Conservation (phyloP, 2,888 invertebrate species). For the Eurytoma adleriae region DNA sequence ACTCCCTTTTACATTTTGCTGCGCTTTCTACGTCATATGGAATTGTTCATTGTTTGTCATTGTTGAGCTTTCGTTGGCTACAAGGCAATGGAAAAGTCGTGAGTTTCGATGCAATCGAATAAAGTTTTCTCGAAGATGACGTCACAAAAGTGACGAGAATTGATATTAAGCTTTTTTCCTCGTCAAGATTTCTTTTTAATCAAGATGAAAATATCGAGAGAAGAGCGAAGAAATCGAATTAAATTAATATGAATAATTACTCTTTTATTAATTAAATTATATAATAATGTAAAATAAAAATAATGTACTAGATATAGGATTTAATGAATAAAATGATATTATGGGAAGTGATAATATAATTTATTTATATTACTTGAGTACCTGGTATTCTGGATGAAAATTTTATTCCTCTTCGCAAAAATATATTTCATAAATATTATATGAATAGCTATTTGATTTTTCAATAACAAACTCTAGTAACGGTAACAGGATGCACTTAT, state of each 20-base stretch:
- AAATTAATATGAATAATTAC: no score
- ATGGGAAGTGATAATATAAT: not conserved
- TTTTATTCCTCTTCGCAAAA: slow-evolving; percentile 9
- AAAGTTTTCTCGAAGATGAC: slow-evolving; percentile 36
- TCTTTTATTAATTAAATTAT: not conserved
- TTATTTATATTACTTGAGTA: slow-evolving; percentile 10
- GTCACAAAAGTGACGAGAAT: not conserved
- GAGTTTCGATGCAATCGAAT: slow-evolving; percentile 34
- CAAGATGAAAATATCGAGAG: no score
- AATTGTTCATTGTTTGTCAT: slow-evolving; percentile 33
- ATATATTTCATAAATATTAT: not conserved
- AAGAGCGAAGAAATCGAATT: no score
- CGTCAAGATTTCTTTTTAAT: no score
- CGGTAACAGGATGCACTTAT: slow-evolving; percentile 66
- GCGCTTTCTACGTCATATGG: slow-evolving; percentile 35
- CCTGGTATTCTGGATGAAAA: slow-evolving; percentile 6
- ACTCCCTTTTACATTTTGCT: slow-evolving; percentile 38
- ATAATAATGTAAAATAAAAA: not conserved
- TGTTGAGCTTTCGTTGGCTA: slow-evolving; percentile 40
- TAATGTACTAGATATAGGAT: not conserved
- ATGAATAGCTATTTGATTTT: slow-evolving; percentile 12
- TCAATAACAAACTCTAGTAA: slow-evolving; percentile 28
- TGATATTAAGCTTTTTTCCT: no score
- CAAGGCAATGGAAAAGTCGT: slow-evolving; percentile 34
- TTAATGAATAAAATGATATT: no score